These are phyloP conservation scores for Melanostigma gelatinosum DNA, from an alignment of 2,113 vertebrate genomes.

Conservation along the genomic window DNA sequence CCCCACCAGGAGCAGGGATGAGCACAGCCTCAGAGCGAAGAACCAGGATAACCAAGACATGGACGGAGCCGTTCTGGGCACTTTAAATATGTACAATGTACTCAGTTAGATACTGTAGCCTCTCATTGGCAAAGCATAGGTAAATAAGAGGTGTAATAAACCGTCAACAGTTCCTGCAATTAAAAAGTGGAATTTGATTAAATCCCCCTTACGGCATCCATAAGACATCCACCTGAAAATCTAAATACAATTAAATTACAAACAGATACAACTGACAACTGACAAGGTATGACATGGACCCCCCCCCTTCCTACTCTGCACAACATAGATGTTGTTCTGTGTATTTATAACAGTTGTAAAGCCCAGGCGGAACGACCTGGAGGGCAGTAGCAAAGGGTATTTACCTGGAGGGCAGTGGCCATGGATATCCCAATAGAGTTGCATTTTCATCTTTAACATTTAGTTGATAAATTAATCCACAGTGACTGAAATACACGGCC, in stretches of 20 bases:
- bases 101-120: background rate
- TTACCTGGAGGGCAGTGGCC: slow-evolving; percentile 5
- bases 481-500: slow-evolving; percentile 1
- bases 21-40: slow-evolving; percentile 38
- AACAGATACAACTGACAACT: background rate
- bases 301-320: slow-evolving; percentile 31
- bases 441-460: background rate
- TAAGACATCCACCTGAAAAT: background rate
- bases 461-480: slow-evolving; percentile 11
- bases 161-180: background rate
- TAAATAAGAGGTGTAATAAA: background rate
- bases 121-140: background rate
- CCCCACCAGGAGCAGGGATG: slow-evolving; percentile 51
- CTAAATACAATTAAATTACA: background rate
- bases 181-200: background rate
- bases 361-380: background rate
- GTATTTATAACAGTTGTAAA: slow-evolving; percentile 62
- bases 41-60: slow-evolving; percentile 58
- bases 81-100: background rate
- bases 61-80: slow-evolving; percentile 21
- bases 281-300: slow-evolving; percentile 5
- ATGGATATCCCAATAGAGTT: background rate
- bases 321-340: slow-evolving; percentile 13
- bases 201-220: background rate
- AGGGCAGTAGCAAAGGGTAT: no score